Base-by-base conservation (phyloP, 2,888 invertebrate genomes). In the Crossocerus cetratus region DNA sequence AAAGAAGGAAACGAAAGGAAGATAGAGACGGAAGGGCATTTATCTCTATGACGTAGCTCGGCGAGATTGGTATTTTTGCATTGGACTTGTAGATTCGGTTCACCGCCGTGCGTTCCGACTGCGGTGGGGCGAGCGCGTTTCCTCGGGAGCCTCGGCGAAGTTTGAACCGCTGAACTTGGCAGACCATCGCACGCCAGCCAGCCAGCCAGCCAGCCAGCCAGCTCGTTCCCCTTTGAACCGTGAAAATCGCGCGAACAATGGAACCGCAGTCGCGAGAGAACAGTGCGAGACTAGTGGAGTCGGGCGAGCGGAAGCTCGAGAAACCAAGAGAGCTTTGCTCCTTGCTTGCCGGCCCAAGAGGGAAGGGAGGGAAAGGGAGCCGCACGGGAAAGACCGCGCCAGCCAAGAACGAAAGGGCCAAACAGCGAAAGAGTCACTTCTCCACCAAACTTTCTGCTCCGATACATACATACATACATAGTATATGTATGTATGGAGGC, bases 241-340 rank as follows among this genome's bases (percentile, higher is more conserved):
- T 83, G 83, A 82, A 83, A 82, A 83, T 83, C 74, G 72, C 69
- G 65, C 76, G 81, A 83, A 83, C 81, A 83, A 81, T 81, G 61
- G 74, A 32, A 62, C 21, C 32, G 57, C 22, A 56, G 42, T 60
- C 66, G 43, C 67, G 44, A 49, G 32, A 32, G 32, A 32, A 32
- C 32, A 32, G 8, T 32, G 32, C 32, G 32, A 32, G 32, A 32
- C 32, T 32, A 32, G 32, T 32, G 8, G 32, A 32, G 32, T 20
- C 22, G 55, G 20, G 22, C 18, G 22, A 13, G 18, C 18, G 56
- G 56, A 21, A 21, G 23, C 21, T 56, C 20, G 56, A 56, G 23
- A 20, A 56, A 21, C 23, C 22, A 21, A 20, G 13, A 20, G 8
- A 32, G 32, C 32, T 32, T 32, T 32, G 32, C 32, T 32, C 8